Evolutionary conservation across 2,797 vertebrate genomes (phyloP).

Genomic region (Sebastes cheni): DNA sequence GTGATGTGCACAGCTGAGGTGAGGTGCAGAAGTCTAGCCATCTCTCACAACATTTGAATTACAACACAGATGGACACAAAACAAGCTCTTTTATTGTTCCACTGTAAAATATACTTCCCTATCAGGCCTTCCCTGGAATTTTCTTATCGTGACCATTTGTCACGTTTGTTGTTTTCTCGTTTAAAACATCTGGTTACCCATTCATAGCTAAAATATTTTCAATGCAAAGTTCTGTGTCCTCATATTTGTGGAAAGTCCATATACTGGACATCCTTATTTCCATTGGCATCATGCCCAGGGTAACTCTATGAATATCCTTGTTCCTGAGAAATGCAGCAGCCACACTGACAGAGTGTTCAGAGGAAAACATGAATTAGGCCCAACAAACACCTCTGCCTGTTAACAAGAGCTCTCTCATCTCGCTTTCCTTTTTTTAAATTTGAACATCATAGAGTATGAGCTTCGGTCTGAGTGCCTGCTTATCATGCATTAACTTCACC

Average conservation of each 20-base stretch:
- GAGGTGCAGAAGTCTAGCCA: no score
- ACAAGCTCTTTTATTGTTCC: not conserved
- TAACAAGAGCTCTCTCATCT: not conserved
- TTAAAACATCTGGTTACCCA: not conserved
- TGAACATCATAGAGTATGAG: not conserved
- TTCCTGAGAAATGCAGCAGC: constrained; percentile 10
- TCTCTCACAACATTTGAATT: no score
- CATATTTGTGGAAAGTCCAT: constrained; percentile 18
- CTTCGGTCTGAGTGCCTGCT: not conserved
- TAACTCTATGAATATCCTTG: constrained; percentile 30
- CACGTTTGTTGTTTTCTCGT: not conserved
- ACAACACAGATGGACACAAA: not conserved
- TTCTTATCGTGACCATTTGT: not conserved
- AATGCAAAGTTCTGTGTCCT: not conserved
- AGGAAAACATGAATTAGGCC: not conserved
- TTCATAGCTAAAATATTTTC: not conserved
- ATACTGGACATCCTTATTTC: constrained; percentile 35
- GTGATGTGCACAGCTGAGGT: no score
- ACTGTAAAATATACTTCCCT: not conserved
- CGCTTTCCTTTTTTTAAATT: not conserved
- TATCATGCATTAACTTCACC: not conserved
- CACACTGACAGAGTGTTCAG: not conserved
- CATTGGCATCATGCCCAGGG: constrained; percentile 24
- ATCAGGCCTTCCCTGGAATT: not conserved
- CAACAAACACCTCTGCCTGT: not conserved